A percentile compares a stretch with the other conserved stretches of the same genome.
These are phyloP conservation scores for Drosophila hydei DNA, from an alignment of 1,140 invertebrate species.

Conservation along the genomic window DNA sequence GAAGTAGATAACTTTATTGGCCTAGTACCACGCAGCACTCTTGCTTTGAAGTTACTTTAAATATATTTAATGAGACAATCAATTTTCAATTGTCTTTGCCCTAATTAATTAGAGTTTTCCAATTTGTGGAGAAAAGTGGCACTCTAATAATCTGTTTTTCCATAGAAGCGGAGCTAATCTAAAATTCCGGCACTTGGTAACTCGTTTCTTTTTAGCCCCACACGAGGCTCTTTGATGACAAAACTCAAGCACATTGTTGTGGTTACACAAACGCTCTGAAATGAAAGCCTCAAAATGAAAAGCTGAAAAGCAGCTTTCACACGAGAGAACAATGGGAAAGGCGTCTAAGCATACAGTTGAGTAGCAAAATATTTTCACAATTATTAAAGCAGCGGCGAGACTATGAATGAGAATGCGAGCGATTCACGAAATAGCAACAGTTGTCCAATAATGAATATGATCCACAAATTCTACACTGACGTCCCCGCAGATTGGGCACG, in stretches of 20 bases:
- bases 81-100: too few relatives aligned
- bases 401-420: constrained; percentile 53
- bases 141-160: neutral
- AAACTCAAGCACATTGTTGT: constrained; percentile 17
- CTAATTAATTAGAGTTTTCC: too few relatives aligned
- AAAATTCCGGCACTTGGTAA: neutral
- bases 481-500: neutral
- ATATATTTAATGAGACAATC: too few relatives aligned
- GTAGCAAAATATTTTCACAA: constrained; percentile 5
- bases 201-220: too few relatives aligned
- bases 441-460: constrained; percentile 14
- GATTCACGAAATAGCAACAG: constrained; percentile 40
- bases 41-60: too few relatives aligned
- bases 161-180: constrained; percentile 1
- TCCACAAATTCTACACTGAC: constrained; percentile 1
- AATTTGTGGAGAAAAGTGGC: neutral
- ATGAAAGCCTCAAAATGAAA: neutral
- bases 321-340: neutral
- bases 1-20: too few relatives aligned
- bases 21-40: too few relatives aligned
- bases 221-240: neutral
- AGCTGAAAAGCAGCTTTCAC: neutral
- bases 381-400: constrained; percentile 28
- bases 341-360: constrained; percentile 6
- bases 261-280: neutral